phyloP scores from a whole-genome alignment of 37 sponge, comb jelly and placozoan genomes.

The Aphrocallistes beatrix region DNA sequence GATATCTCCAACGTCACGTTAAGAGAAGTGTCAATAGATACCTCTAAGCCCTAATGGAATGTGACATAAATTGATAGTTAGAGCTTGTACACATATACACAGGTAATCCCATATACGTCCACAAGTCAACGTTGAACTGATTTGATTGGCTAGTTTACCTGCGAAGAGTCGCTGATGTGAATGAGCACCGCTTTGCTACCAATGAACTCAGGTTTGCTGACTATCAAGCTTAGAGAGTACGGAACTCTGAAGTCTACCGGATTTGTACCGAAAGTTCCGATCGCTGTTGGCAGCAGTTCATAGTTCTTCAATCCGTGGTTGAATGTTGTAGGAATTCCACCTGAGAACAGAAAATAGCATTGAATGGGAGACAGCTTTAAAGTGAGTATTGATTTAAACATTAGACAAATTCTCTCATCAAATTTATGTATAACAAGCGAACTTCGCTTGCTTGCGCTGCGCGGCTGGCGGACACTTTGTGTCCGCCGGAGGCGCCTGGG shows the following conservation, averaged over 20 bases:
- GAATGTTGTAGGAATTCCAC: background rate
- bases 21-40: background rate
- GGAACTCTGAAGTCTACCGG: background rate
- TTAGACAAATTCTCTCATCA: too few species aligned
- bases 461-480: too few species aligned
- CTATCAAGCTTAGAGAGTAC: background rate
- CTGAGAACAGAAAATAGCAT: too few species aligned
- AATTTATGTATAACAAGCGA: too few species aligned
- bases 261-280: background rate
- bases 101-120: too few species aligned
- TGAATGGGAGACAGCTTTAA: too few species aligned
- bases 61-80: too few species aligned
- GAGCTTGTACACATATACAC: too few species aligned
- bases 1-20: background rate
- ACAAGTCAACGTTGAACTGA: background rate
- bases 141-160: background rate
- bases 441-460: too few species aligned
- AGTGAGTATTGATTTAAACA: too few species aligned
- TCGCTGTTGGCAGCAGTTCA: background rate
- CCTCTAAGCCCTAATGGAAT: background rate
- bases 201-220: background rate
- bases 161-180: background rate
- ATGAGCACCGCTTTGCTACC: background rate
- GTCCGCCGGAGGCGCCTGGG: too few species aligned
- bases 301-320: background rate